Conservation (phyloP, 2,797 vertebrate species). For the Pseudopleuronectes americanus region DNA sequence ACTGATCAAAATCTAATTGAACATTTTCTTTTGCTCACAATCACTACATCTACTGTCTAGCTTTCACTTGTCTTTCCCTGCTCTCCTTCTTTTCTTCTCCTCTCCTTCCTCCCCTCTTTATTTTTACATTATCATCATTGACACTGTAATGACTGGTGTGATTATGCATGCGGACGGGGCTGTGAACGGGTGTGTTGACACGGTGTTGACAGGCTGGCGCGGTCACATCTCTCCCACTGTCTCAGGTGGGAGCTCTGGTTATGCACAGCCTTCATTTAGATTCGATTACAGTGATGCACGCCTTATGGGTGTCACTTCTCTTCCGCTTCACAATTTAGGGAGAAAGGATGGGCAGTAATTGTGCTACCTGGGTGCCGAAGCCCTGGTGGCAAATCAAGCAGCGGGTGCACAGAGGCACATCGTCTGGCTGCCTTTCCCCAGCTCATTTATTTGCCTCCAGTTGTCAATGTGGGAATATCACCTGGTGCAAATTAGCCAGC, state of each 20-base stretch:
- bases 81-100: constrained; percentile 26
- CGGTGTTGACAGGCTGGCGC: constrained; percentile 81
- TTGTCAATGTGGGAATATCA: constrained; percentile 82
- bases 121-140: constrained; percentile 84
- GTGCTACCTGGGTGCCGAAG: constrained; percentile 80
- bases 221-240: constrained; percentile 81
- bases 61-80: constrained; percentile 36
- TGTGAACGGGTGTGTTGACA: constrained; percentile 83
- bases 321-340: constrained; percentile 88
- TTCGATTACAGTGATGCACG: constrained; percentile 87
- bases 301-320: constrained; percentile 89
- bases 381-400: constrained; percentile 81
- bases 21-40: constrained; percentile 39
- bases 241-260: constrained; percentile 85
- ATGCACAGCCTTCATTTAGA: constrained; percentile 87
- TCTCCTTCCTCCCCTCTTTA: constrained; percentile 74
- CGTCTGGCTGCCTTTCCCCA: constrained; percentile 72
- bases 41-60: constrained; percentile 26
- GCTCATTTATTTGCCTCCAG: constrained; percentile 84
- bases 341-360: constrained; percentile 80
- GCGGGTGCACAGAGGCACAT: constrained; percentile 70
- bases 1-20: constrained; percentile 57
- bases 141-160: constrained; percentile 85
- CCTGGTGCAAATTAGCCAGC: constrained; percentile 80
- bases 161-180: constrained; percentile 83